Base-by-base conservation (phyloP, 2,888 invertebrate species). In the Cyclophora punctaria region DNA sequence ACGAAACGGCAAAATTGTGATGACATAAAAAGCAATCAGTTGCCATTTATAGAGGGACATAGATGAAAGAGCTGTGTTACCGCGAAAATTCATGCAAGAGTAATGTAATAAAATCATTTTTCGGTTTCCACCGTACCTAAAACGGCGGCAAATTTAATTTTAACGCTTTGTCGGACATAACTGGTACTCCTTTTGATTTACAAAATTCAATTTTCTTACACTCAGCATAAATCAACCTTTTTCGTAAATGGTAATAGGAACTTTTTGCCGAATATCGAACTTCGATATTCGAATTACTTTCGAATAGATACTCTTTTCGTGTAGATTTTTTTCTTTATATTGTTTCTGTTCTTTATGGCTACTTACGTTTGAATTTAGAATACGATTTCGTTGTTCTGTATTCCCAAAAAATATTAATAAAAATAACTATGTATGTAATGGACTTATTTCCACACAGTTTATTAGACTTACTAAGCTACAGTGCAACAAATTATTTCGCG, bases 81-180 rank as follows among this genome's bases (percentile, higher is more conserved):
- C 68, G 66, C 63, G 67, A 61, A 66, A 71, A 77, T 68, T 76
- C 71, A 69, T 63, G 75, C 78, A 75, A 57, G 63, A 66, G 71
- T 82, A 81, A 83, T 73, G 74, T 71, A 75, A 83, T 83, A 80
- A 80, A 78, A 73, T 76, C 70, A 68, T 67, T 73, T 77, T 73
- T 74, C 67, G 69, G 73, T 37, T 37, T 60, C 66, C 64, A 65
- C 71, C 70, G 60, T 54, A 48, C 52, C 54, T 52, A 49, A 49
- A 50, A 54, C 5, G 67, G 75, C 81, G 79, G 71, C 62, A 84
- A 86, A 87, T 87, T 76, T 80, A 80, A 83, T 85, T 72, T 66
- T 55, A 65, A 73, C 76, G 79, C 67, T 71, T 71, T 67, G 63
- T 56, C 67, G 73, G 69, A 37, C 37, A 37, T 5, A 69, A 54